A percentile compares a stretch with the other conserved stretches of the same genome.
These are phyloP conservation scores for Drosophila athabasca DNA, from an alignment of 1,140 invertebrate genomes.

Conservation along the genomic window DNA sequence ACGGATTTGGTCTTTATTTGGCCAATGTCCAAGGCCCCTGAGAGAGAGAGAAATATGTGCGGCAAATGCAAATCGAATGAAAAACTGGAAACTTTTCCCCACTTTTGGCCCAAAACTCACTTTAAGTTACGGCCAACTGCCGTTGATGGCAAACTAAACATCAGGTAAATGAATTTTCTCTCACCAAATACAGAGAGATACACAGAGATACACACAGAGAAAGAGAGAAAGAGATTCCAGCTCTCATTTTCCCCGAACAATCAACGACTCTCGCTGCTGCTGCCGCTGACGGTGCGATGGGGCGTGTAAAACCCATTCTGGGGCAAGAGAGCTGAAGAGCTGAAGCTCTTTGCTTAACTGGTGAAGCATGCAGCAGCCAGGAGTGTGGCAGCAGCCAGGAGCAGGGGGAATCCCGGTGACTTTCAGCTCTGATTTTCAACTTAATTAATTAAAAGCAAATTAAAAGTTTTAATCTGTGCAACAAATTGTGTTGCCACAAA, in stretches of 20 bases:
- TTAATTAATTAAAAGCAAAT: constrained; percentile 83
- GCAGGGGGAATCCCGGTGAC: constrained; percentile 63
- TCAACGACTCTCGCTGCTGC: constrained; percentile 7
- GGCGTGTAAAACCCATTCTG: constrained; percentile 53
- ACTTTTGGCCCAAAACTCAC: constrained; percentile 7
- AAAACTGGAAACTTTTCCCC: constrained; percentile 46
- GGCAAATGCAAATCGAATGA: constrained; percentile 49
- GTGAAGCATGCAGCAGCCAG: constrained; percentile 19
- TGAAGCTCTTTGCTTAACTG: neutral
- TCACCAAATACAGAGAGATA: constrained; percentile 32
- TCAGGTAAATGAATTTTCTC: constrained; percentile 62
- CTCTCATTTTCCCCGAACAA: constrained; percentile 52
- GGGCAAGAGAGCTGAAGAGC: neutral
- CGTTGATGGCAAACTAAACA: constrained; percentile 47
- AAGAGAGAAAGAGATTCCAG: constrained; percentile 20
- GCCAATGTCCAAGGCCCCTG: too few species aligned
- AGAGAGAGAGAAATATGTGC: constrained; percentile 3
- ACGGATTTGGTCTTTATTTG: too few species aligned
- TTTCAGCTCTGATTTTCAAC: constrained; percentile 79
- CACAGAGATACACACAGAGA: too few species aligned
- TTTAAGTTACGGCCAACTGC: constrained; percentile 43
- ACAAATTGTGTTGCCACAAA: constrained; percentile 70
- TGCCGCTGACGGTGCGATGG: constrained; percentile 8
- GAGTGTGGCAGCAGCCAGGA: constrained; percentile 24
- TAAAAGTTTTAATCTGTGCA: constrained; percentile 80